Evolutionary conservation across 2,113 vertebrate species (phyloP).

Genomic region (Poicephalus meyeri): DNA sequence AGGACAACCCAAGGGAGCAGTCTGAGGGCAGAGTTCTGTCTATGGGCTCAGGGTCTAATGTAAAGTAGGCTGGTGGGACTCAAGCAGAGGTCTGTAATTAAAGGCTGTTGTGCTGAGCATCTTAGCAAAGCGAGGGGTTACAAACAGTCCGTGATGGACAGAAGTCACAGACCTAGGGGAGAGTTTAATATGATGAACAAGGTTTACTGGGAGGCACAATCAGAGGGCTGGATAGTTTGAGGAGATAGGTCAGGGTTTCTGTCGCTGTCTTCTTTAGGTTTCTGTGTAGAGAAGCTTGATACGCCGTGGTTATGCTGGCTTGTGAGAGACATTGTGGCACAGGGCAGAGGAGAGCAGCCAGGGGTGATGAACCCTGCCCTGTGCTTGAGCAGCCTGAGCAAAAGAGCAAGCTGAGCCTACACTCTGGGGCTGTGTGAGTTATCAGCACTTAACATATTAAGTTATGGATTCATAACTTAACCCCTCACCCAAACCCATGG

Average conservation of each 20-base stretch:
- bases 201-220: background rate
- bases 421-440: background rate
- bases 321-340: background rate
- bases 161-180: background rate
- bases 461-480: background rate
- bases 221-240: background rate
- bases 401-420: background rate
- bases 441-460: background rate
- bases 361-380: background rate
- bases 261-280: background rate
- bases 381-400: background rate
- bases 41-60: background rate
- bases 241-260: background rate
- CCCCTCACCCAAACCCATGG: background rate
- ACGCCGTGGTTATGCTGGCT: accelerated
- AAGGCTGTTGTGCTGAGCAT: background rate
- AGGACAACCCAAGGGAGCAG: background rate
- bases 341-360: background rate
- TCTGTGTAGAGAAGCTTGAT: background rate
- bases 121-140: background rate
- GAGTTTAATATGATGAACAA: background rate
- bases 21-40: background rate
- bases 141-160: background rate
- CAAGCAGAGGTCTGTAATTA: background rate
- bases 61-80: background rate